phyloP scores from a whole-genome alignment of 1,140 invertebrate genomes.

The Tyrophagus putrescentiae region DNA sequence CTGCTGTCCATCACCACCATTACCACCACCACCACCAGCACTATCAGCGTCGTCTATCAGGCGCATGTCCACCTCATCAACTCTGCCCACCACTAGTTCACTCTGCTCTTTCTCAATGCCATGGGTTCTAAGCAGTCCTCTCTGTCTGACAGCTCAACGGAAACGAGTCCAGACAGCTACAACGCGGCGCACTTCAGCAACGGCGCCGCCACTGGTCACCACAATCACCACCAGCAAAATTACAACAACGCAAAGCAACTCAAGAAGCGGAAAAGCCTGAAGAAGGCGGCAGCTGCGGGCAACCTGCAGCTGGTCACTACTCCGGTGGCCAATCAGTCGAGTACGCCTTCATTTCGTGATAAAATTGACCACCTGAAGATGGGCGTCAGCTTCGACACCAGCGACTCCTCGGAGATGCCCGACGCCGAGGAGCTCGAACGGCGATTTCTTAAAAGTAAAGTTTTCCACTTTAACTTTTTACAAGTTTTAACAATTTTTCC shows the following conservation, averaged over 20 bases:
- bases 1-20: not conserved
- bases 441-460: constrained; percentile 17
- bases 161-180: not conserved
- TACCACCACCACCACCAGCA: not conserved
- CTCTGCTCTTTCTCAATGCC: not conserved
- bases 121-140: constrained; percentile 9
- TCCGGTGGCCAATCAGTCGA: no score
- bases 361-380: constrained; percentile 1
- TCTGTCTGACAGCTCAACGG: not conserved
- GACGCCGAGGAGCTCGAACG: constrained; percentile 5
- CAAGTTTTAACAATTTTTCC: constrained; percentile 17
- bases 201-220: no score
- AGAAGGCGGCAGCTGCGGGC: not conserved
- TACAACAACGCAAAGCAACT: not conserved
- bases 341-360: constrained; percentile 5
- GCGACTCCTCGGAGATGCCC: constrained; percentile 13
- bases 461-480: not conserved
- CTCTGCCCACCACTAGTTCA: not conserved
- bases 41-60: not conserved
- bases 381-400: constrained; percentile 8
- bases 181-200: not conserved
- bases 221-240: no score
- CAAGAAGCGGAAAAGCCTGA: not conserved
- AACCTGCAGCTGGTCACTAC: not conserved
- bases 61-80: not conserved